Evolutionary conservation across 2,888 invertebrate species (phyloP).

Genomic region (Temnothorax unifasciatus): DNA sequence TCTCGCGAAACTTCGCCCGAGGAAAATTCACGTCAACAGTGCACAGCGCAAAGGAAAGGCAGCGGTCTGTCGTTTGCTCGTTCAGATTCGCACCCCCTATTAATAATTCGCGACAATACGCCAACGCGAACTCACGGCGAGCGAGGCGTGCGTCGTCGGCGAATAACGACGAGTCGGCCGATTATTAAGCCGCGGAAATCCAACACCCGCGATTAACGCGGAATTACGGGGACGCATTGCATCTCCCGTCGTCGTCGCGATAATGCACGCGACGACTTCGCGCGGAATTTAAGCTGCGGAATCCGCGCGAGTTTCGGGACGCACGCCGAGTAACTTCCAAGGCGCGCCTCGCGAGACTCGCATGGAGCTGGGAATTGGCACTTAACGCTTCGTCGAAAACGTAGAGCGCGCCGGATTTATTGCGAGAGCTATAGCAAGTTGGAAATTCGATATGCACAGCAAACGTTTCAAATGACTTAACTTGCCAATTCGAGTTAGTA

Average conservation of each 20-base stretch:
- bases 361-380: neutral
- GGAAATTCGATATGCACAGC: conserved; percentile 6
- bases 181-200: conserved; percentile 45
- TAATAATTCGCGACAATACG: conserved; percentile 31
- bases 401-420: neutral
- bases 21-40: conserved; percentile 40
- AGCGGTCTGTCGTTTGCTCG: conserved; percentile 11
- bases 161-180: conserved; percentile 37
- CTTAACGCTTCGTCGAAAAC: neutral
- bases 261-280: conserved; percentile 10
- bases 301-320: conserved; percentile 19
- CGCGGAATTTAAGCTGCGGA: conserved; percentile 37
- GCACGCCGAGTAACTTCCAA: neutral
- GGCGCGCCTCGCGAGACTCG: neutral
- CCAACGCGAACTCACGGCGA: conserved; percentile 45
- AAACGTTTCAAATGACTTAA: neutral
- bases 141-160: conserved; percentile 14
- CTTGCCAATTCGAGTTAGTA: neutral
- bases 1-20: conserved; percentile 13
- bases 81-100: conserved; percentile 7
- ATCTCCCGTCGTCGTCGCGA: conserved; percentile 1
- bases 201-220: conserved; percentile 37
- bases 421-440: neutral
- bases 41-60: neutral
- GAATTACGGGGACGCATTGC: conserved; percentile 24